These are phyloP conservation scores for Gnathonemus echidnorhynchus DNA, from an alignment of 2,113 vertebrate species.

Conservation along the genomic window DNA sequence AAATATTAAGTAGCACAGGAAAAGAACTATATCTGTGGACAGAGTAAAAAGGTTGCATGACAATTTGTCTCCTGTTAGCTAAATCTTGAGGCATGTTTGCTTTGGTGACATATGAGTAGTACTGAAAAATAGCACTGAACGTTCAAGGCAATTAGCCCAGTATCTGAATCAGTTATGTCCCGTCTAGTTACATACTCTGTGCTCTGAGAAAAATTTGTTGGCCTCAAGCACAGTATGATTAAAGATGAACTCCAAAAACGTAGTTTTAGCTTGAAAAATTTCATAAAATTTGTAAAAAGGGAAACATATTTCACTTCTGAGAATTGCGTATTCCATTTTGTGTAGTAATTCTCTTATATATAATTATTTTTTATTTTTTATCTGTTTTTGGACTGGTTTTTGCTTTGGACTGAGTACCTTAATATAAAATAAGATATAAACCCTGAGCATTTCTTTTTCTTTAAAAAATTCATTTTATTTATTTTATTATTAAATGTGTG, in stretches of 20 bases:
- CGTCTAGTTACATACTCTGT: not conserved
- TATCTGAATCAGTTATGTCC: constrained; percentile 10
- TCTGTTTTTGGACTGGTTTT: not conserved
- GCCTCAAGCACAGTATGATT: constrained; percentile 6
- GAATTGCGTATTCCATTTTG: not conserved
- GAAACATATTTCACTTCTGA: not conserved
- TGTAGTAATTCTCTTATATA: not conserved
- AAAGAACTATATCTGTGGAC: not conserved
- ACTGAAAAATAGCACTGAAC: constrained; percentile 10
- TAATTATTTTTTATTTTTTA: not conserved
- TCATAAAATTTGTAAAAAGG: constrained; percentile 8
- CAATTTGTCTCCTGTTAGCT: not conserved
- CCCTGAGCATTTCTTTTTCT: not conserved
- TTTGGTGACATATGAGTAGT: constrained; percentile 12
- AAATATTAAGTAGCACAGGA: not conserved
- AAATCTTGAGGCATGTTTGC: not conserved
- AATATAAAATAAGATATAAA: not conserved
- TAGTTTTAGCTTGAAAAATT: constrained; percentile 18
- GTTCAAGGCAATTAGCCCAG: constrained; percentile 8
- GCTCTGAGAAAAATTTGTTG: not conserved
- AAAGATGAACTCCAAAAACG: constrained; percentile 14
- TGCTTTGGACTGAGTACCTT: not conserved
- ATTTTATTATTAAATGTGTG: not conserved
- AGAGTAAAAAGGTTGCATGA: not conserved
- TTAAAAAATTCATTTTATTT: not conserved